Evolutionary conservation across 2,797 vertebrate species (phyloP).

Genomic region (Lepilemur ruficaudatus): DNA sequence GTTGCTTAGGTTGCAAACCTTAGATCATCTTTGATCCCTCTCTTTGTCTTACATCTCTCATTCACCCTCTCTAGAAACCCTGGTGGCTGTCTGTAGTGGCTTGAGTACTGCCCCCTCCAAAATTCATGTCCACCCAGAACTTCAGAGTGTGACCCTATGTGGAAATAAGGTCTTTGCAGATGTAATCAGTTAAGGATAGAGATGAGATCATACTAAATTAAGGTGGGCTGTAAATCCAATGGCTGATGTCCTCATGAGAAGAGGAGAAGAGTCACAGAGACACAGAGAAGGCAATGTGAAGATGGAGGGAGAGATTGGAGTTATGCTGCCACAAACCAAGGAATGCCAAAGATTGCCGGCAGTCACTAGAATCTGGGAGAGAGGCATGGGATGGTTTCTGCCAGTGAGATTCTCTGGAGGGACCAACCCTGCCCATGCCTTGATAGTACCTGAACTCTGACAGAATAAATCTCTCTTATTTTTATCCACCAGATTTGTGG

Average conservation of each 20-base stretch:
- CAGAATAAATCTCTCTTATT: neutral
- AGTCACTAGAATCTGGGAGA: too few relatives aligned
- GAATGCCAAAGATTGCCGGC: neutral
- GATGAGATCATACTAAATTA: neutral
- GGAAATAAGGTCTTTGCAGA: neutral
- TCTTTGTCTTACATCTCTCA: neutral
- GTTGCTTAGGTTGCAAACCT: neutral
- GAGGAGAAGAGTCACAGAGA: neutral
- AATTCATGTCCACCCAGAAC: neutral
- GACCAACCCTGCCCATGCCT: neutral
- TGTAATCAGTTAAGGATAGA: neutral
- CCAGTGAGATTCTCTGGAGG: neutral
- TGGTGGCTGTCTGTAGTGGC: too few relatives aligned
- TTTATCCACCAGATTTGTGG: neutral
- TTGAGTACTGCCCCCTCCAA: neutral
- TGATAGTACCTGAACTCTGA: neutral
- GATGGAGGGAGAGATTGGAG: neutral
- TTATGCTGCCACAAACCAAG: accelerated
- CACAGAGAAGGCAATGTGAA: too few relatives aligned
- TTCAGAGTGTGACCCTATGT: neutral
- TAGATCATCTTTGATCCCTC: neutral
- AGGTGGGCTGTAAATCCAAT: neutral
- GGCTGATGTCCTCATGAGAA: neutral
- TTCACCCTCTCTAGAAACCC: neutral
- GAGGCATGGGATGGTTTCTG: neutral